A percentile compares a stretch with the other conserved stretches of the same genome.
Evolutionary conservation across 2,888 invertebrate species (phyloP).

Genomic region (Bembecia ichneumoniformis): DNA sequence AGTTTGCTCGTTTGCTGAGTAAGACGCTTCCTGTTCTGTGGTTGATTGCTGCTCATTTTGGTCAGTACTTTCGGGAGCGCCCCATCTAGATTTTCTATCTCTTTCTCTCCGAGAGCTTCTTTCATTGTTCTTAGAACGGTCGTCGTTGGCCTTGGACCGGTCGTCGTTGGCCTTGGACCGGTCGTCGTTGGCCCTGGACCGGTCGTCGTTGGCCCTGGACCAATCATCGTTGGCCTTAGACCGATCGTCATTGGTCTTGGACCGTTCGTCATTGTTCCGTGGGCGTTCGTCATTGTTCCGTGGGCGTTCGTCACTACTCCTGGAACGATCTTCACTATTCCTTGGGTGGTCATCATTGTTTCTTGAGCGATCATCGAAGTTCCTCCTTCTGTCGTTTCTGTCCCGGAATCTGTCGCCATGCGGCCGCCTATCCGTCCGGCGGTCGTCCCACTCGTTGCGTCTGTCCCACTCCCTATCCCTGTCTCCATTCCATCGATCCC

Average conservation of each 20-base stretch:
- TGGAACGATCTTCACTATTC: slow-evolving; percentile 16
- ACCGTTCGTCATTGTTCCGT: slow-evolving; percentile 7
- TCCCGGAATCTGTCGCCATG: slow-evolving; percentile 34
- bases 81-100: slow-evolving; percentile 45
- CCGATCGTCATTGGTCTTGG: slow-evolving; percentile 7
- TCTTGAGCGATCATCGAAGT: slow-evolving; percentile 27
- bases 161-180: not conserved
- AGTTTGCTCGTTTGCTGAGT: not conserved
- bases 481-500: slow-evolving; percentile 43
- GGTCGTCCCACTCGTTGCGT: slow-evolving; percentile 42
- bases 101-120: slow-evolving; percentile 34
- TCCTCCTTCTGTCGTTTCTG: slow-evolving; percentile 29
- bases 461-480: slow-evolving; percentile 24
- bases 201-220: slow-evolving; percentile 7
- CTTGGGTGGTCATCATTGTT: not conserved
- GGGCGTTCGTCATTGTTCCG: not conserved
- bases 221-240: slow-evolving; percentile 7
- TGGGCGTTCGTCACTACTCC: not conserved
- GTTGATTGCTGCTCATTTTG: not conserved
- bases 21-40: not conserved
- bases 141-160: slow-evolving; percentile 4
- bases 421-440: slow-evolving; percentile 36
- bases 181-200: slow-evolving; percentile 5
- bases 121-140: slow-evolving; percentile 7
- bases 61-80: slow-evolving; percentile 3